These are phyloP conservation scores for Beris chalybata DNA, from an alignment of 2,888 invertebrate species.

Conservation along the genomic window DNA sequence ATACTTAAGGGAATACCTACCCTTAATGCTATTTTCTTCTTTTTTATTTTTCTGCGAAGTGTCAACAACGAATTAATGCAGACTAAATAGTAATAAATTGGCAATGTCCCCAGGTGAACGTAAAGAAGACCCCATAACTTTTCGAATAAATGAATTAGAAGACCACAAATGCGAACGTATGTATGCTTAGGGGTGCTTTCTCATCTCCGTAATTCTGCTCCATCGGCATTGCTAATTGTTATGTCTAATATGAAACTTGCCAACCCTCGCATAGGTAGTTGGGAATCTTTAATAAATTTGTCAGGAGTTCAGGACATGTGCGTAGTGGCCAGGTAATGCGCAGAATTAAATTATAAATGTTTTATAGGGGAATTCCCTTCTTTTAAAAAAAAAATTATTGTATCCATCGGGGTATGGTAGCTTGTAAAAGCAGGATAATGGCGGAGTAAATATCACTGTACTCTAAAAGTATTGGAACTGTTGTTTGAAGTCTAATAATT, in stretches of 20 bases:
- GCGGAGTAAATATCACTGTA: neutral
- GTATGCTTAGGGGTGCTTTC: neutral
- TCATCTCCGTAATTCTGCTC: neutral
- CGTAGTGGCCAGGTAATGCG: constrained; percentile 1
- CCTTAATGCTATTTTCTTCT: no score
- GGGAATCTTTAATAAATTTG: constrained; percentile 16
- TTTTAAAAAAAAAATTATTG: neutral
- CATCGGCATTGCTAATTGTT: constrained; percentile 15
- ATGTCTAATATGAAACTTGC: constrained; percentile 4
- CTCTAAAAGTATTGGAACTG: neutral
- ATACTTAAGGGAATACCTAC: no score
- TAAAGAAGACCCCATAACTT: constrained; percentile 13
- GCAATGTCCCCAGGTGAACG: constrained; percentile 12
- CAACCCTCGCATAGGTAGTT: neutral
- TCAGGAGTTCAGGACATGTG: neutral
- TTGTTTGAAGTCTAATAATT: no score
- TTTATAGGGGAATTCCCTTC: neutral
- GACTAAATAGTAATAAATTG: constrained; percentile 17
- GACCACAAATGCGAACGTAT: constrained; percentile 5
- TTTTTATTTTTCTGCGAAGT: neutral
- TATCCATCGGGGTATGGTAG: neutral
- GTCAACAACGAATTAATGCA: constrained; percentile 16
- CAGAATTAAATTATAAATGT: constrained; percentile 6
- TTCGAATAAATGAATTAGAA: constrained; percentile 13
- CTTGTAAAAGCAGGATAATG: neutral